Percentiles rank a stretch among this genome's conserved stretches.
These are phyloP conservation scores for Chydorus sphaericus DNA, from an alignment of 2,888 invertebrate species.

Conservation along the genomic window DNA sequence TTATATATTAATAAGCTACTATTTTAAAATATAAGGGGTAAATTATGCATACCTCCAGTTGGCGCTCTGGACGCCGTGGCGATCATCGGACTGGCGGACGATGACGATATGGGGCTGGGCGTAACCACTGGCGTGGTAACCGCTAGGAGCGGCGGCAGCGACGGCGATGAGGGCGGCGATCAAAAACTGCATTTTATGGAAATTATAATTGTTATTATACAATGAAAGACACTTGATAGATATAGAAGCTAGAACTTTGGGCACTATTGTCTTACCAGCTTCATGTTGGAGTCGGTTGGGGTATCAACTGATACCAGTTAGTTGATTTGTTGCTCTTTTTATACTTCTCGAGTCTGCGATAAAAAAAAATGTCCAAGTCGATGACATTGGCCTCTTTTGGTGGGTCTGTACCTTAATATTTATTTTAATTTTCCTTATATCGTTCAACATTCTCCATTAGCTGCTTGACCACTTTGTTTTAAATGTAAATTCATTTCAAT, in stretches of 20 bases:
- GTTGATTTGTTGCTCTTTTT: too few relatives aligned
- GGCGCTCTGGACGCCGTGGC: conserved; percentile 8
- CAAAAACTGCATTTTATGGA: neutral
- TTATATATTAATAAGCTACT: neutral
- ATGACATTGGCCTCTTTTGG: too few relatives aligned
- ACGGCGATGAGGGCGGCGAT: conserved; percentile 12
- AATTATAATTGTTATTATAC: neutral
- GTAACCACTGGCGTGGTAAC: conserved; percentile 3
- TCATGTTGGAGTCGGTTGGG: neutral
- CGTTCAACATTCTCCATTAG: too few relatives aligned
- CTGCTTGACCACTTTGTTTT: too few relatives aligned
- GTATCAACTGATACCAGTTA: neutral
- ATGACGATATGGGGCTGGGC: conserved; percentile 7
- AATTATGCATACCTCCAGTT: conserved; percentile 9
- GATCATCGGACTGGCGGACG: conserved; percentile 10
- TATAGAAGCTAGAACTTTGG: neutral
- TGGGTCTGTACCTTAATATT: too few relatives aligned
- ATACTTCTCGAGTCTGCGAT: too few relatives aligned
- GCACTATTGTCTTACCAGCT: neutral
- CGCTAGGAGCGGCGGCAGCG: conserved; percentile 10
- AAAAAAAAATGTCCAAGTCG: too few relatives aligned
- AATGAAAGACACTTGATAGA: neutral
- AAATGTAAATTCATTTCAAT: too few relatives aligned
- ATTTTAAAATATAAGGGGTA: neutral
- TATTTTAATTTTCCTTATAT: too few relatives aligned